Conservation (phyloP, 2,113 vertebrate species). For the Trochalopteron elliotii region DNA sequence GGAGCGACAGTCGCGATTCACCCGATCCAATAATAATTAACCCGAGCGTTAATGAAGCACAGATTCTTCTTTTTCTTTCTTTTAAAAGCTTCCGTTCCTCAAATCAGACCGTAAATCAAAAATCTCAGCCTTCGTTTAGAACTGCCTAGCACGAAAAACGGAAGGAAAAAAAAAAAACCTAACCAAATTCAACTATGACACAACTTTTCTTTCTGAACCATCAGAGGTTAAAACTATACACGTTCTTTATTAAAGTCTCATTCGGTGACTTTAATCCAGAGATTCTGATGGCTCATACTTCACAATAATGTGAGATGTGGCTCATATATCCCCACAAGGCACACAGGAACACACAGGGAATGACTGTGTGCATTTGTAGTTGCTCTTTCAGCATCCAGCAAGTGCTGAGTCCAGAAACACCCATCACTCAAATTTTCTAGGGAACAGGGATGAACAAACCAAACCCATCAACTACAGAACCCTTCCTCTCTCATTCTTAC, state of each 20-base stretch:
- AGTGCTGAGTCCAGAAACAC: not conserved
- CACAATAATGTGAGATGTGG: fast-evolving
- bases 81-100: not conserved
- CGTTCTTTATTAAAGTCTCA: fast-evolving
- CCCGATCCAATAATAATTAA: fast-evolving
- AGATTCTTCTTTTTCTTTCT: fast-evolving
- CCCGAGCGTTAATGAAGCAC: fast-evolving
- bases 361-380: not conserved
- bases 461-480: not conserved
- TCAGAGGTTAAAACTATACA: not conserved
- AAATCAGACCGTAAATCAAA: not conserved
- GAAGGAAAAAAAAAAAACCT: fast-evolving
- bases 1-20: fast-evolving
- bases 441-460: not conserved
- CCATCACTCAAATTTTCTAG: not conserved
- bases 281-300: not conserved
- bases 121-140: not conserved
- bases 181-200: not conserved
- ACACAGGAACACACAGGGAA: not conserved
- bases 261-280: not conserved
- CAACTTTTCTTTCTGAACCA: not conserved
- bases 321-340: fast-evolving
- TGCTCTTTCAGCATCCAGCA: not conserved
- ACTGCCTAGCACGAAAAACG: not conserved
- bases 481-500: not conserved